Evolutionary conservation across 2,888 invertebrate genomes (phyloP).

Genomic region (Sinhomidia bicolor): DNA sequence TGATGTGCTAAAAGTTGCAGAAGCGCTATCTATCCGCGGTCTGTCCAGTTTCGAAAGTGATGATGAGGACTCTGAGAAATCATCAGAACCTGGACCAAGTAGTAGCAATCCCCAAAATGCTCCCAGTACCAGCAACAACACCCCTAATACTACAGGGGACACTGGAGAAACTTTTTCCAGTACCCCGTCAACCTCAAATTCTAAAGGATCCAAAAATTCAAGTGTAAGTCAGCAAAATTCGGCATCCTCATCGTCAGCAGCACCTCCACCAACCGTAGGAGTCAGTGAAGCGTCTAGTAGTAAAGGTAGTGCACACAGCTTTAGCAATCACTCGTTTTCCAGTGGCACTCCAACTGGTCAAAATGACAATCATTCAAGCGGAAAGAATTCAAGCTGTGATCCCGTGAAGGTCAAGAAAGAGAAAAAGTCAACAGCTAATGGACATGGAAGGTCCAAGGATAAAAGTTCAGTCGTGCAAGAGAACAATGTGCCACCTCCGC

Average conservation of each 20-base stretch:
- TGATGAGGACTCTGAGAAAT: conserved; percentile 80
- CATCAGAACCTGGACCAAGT: conserved; percentile 69
- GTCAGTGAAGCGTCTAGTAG: conserved; percentile 61
- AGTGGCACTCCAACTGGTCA: conserved; percentile 57
- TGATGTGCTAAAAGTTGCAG: conserved; percentile 80
- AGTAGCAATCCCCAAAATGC: conserved; percentile 25
- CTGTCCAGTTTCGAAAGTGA: conserved; percentile 80
- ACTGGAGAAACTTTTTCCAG: conserved; percentile 8
- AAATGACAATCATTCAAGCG: conserved; percentile 74
- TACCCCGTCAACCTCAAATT: not conserved
- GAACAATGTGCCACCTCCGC: conserved; percentile 46
- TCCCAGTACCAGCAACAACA: conserved; percentile 19
- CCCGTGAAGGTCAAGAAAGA: conserved; percentile 75
- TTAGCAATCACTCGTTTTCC: conserved; percentile 62
- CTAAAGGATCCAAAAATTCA: conserved; percentile 54
- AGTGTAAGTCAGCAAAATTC: conserved; percentile 22
- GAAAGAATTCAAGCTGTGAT: conserved; percentile 76
- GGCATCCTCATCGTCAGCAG: conserved; percentile 21
- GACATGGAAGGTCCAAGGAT: conserved; percentile 51
- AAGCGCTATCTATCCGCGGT: conserved; percentile 80
- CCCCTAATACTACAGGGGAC: conserved; percentile 1
- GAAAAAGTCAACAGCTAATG: conserved; percentile 56
- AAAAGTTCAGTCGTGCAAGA: conserved; percentile 62
- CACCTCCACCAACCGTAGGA: conserved; percentile 27
- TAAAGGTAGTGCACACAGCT: conserved; percentile 69